Conservation (phyloP, 2,113 vertebrate genomes). For the Rhabdornis inornatus region DNA sequence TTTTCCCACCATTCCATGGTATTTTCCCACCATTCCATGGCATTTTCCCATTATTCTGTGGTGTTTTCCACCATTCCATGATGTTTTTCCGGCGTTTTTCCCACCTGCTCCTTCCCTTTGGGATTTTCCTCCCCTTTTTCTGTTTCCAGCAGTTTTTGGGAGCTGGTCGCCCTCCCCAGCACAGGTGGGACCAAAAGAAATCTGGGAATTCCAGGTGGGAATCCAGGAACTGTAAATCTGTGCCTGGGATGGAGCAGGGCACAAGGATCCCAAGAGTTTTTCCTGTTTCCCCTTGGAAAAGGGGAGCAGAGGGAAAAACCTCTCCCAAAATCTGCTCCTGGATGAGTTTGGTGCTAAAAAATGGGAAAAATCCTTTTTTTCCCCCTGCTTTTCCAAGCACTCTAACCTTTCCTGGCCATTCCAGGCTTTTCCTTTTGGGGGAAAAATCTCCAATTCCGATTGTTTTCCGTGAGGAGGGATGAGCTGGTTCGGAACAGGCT, state of each 20-base stretch:
- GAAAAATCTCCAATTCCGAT: accelerated
- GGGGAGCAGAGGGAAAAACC: background rate
- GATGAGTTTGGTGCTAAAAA: background rate
- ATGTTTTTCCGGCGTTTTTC: too few relatives aligned
- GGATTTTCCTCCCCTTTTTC: too few relatives aligned
- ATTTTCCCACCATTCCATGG: too few relatives aligned
- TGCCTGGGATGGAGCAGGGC: too few relatives aligned
- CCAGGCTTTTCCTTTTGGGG: background rate
- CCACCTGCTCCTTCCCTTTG: too few relatives aligned
- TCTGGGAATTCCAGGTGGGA: too few relatives aligned
- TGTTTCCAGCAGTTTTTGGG: too few relatives aligned
- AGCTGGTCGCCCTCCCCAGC: too few relatives aligned
- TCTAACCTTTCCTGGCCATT: background rate
- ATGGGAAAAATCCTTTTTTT: accelerated
- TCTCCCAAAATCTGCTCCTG: background rate
- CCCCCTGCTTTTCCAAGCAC: background rate
- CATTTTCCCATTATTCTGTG: too few relatives aligned
- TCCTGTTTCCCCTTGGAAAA: background rate
- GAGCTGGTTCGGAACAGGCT: background rate
- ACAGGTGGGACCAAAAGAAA: too few relatives aligned
- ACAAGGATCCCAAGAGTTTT: background rate
- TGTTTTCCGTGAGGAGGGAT: background rate
- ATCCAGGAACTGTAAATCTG: too few relatives aligned
- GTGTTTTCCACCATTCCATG: too few relatives aligned
- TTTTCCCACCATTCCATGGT: background rate